These are phyloP conservation scores for Okapia johnstoni DNA, from an alignment of 2,113 vertebrate genomes.

Conservation along the genomic window DNA sequence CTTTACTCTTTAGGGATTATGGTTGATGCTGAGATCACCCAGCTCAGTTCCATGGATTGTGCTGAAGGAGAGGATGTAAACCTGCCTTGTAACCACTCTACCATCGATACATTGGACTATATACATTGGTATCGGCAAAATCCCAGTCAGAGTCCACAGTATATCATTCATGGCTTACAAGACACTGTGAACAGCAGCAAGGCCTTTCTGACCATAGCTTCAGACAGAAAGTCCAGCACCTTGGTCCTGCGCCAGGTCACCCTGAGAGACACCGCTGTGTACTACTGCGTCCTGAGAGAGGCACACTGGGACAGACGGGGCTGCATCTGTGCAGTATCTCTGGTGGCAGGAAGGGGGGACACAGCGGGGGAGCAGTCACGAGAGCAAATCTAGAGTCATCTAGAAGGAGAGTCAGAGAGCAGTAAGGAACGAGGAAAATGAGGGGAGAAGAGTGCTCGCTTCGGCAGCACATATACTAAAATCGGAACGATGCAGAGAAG, in stretches of 20 bases:
- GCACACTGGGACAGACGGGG: fast-evolving
- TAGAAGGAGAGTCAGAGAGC: neutral
- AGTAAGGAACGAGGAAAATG: neutral
- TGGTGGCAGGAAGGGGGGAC: neutral
- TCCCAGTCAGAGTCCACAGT: neutral
- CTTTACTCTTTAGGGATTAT: neutral
- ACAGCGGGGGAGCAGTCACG: neutral
- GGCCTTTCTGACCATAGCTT: neutral
- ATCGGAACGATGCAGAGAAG: too few species aligned
- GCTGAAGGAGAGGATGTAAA: neutral
- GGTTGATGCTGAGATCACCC: neutral
- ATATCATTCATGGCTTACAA: neutral
- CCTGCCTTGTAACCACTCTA: neutral
- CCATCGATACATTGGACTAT: neutral
- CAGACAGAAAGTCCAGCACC: neutral
- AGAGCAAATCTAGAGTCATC: neutral
- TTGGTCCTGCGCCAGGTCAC: neutral
- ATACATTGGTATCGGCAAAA: neutral
- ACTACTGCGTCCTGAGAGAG: neutral
- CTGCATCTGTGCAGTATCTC: neutral
- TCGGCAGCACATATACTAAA: too few species aligned
- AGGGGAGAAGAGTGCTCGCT: neutral
- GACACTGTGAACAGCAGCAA: neutral
- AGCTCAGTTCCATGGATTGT: neutral
- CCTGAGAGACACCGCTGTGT: neutral